These are phyloP conservation scores for Drosophila melanica DNA, from an alignment of 1,140 invertebrate species.

Conservation along the genomic window DNA sequence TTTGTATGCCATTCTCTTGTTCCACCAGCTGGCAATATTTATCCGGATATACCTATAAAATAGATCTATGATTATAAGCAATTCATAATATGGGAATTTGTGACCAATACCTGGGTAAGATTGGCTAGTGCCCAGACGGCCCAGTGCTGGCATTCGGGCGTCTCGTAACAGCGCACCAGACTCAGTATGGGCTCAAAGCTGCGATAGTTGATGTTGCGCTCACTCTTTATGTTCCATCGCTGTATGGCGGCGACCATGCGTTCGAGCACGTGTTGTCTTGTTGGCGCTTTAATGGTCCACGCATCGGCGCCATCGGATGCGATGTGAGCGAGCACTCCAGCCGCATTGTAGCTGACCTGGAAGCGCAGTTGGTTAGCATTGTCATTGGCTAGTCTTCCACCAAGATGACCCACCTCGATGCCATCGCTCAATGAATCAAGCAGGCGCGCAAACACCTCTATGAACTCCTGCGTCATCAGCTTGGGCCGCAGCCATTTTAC, in stretches of 20 bases:
- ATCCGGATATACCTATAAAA: conserved; percentile 85
- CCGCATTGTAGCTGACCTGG: conserved; percentile 97
- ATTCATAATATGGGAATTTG: no score
- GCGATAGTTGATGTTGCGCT: conserved; percentile 98
- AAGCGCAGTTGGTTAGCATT: conserved; percentile 71
- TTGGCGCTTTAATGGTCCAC: conserved; percentile 91
- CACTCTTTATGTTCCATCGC: conserved; percentile 93
- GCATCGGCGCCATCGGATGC: conserved; percentile 94
- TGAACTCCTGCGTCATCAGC: conserved; percentile 93
- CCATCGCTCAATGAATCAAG: conserved; percentile 94
- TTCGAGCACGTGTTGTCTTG: conserved; percentile 89
- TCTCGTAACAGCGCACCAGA: conserved; percentile 91
- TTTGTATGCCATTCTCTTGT: conserved; percentile 91
- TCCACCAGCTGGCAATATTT: conserved; percentile 96
- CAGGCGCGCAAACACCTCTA: conserved; percentile 93
- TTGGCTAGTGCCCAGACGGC: conserved; percentile 99
- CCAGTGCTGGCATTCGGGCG: conserved; percentile 97
- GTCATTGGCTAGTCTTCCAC: conserved; percentile 57
- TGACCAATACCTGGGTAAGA: conserved; percentile 90
- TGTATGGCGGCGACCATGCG: conserved; percentile 92
- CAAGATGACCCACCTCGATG: conserved; percentile 90
- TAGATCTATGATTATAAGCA: neutral
- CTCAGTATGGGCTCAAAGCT: conserved; percentile 96
- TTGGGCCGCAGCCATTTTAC: conserved; percentile 92
- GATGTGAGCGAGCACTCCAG: conserved; percentile 97